Evolutionary conservation across 2,797 vertebrate genomes (phyloP).

Genomic region (Helostoma temminkii): DNA sequence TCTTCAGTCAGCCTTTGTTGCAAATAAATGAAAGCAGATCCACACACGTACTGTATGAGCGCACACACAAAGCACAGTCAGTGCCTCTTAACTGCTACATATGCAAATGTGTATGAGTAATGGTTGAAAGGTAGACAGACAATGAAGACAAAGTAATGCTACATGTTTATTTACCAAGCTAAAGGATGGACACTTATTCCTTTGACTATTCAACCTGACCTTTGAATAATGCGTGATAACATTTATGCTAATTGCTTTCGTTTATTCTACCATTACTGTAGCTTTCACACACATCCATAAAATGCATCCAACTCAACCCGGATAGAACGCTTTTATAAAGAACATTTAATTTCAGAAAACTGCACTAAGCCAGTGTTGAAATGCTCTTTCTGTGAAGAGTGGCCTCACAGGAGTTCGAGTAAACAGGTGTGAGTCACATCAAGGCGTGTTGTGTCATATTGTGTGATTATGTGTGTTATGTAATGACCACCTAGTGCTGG

Average conservation of each 20-base stretch:
- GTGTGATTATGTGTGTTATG: conserved; percentile 43
- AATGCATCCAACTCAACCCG: neutral
- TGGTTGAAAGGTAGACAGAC: conserved; percentile 39
- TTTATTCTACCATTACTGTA: conserved; percentile 31
- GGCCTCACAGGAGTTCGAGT: neutral
- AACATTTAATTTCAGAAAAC: conserved; percentile 4
- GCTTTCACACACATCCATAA: neutral
- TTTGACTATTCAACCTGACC: conserved; percentile 43
- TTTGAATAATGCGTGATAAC: conserved; percentile 37
- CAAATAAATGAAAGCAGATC: conserved; percentile 60
- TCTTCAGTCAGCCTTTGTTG: conserved; percentile 72
- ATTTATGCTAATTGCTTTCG: conserved; percentile 39
- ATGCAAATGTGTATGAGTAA: conserved; percentile 59
- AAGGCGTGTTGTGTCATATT: conserved; percentile 16
- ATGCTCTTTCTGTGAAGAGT: conserved; percentile 4
- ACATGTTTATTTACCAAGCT: conserved; percentile 54
- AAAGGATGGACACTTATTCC: conserved; percentile 27
- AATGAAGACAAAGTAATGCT: conserved; percentile 51
- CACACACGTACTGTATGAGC: conserved; percentile 10
- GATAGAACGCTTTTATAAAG: conserved; percentile 14
- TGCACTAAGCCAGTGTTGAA: neutral
- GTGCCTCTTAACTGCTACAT: conserved; percentile 41
- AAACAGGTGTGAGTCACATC: conserved; percentile 16
- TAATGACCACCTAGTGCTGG: conserved; percentile 37
- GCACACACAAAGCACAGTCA: conserved; percentile 9